These are phyloP conservation scores for Gopherus evgoodei DNA, from an alignment of 2,113 vertebrate species.

Conservation along the genomic window DNA sequence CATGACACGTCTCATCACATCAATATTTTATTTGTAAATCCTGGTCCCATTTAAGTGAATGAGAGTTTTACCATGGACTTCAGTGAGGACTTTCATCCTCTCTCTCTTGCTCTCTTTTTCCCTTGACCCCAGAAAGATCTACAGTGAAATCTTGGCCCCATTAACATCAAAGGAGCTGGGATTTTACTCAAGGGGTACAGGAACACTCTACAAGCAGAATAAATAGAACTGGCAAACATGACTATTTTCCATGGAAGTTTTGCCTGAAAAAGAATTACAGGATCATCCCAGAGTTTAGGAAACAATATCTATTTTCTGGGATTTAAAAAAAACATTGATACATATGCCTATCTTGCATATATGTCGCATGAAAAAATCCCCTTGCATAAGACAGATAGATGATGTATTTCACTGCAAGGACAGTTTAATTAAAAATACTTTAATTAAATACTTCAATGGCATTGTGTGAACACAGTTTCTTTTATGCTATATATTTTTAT, in stretches of 20 bases:
- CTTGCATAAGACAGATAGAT: background rate
- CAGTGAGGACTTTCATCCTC: too few species aligned
- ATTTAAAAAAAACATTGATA: background rate
- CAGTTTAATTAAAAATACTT: background rate
- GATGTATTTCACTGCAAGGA: accelerated
- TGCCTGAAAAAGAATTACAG: background rate
- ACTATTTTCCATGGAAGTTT: background rate
- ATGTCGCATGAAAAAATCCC: background rate
- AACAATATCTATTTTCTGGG: background rate
- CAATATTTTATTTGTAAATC: background rate
- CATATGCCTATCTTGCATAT: background rate
- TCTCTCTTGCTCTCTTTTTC: too few species aligned
- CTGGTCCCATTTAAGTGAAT: background rate
- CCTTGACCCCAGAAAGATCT: too few species aligned
- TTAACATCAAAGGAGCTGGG: too few species aligned
- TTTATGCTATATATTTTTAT: background rate
- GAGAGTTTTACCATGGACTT: too few species aligned
- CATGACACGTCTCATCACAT: background rate
- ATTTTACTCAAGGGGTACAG: background rate
- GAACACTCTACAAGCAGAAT: background rate
- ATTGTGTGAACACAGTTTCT: background rate
- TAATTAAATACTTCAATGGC: background rate
- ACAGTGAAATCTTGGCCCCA: too few species aligned
- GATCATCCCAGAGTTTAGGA: background rate
- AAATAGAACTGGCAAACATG: background rate